Evolutionary conservation across 2,797 vertebrate species (phyloP), one percentile per base, ranked within the genome.

Genomic region (Pangasius krempfi): DNA sequence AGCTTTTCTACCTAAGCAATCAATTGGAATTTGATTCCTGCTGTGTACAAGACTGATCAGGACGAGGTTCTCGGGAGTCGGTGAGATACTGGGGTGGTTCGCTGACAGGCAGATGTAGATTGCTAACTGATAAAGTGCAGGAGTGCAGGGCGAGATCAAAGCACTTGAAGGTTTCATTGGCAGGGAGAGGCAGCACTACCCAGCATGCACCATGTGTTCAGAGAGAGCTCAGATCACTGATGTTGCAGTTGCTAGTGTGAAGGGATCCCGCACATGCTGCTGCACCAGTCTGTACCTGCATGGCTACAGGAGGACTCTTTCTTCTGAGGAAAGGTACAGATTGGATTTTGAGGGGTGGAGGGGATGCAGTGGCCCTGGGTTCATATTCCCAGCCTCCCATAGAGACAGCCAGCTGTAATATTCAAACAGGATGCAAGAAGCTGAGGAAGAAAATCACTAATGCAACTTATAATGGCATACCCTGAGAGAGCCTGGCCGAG

Each of bases 81-180:
- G 76, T 89, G 68, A 54, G 75, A 89, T 87, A 89, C 91, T 88
- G 64, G 56, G 91, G 91, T 91, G 92, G 92, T 93, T 93, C 44
- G 88, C 90, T 95, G 95, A 94, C 93, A 93, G 90, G 87, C 91
- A 92, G 90, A 82, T 86, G 88, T 90, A 94, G 91, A 89, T 95
- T 92, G 91, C 89, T 91, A 92, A 92, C 92, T 90, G 90, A 92
- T 92, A 88, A 91, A 87, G 88, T 87, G 89, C 86, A 94, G 90
- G 91, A 86, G 90, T 91, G 89, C 88, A 88, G 89, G 84, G 79
- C 18, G 52, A 88, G 92, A 96, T 95, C 92, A 95, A 93, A 95
- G 93, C 86, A 87, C 90, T 66, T 50, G 90, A 92, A 90, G 92
- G 88, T 92, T 94, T 95, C 92, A 91, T 91, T 92, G 92, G 92